A percentile compares a stretch with the other conserved stretches of the same genome.
Conservation (phyloP, 2,888 invertebrate genomes). For the Adela reaumurella region DNA sequence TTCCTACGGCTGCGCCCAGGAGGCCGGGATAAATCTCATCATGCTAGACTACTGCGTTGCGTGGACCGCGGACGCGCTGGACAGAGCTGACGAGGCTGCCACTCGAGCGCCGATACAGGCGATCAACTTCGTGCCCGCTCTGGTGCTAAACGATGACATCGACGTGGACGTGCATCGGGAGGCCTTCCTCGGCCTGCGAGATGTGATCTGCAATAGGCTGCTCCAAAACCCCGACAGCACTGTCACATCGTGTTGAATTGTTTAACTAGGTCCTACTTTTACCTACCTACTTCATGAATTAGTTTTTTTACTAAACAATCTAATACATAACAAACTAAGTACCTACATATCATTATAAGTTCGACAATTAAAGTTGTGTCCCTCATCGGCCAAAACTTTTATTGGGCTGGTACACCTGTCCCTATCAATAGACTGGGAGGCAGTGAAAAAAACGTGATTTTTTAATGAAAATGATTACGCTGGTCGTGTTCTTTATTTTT, state of each 20-base stretch:
- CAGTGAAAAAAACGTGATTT: too few species aligned
- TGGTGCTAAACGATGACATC: conserved; percentile 27
- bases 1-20: conserved; percentile 27
- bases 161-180: conserved; percentile 17
- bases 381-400: too few species aligned
- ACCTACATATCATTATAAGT: too few species aligned
- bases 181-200: conserved; percentile 10
- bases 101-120: conserved; percentile 20
- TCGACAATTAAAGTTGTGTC: too few species aligned
- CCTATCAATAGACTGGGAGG: too few species aligned
- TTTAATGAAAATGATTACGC: too few species aligned
- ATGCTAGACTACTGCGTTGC: conserved; percentile 29
- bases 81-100: conserved; percentile 22
- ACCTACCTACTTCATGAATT: too few species aligned
- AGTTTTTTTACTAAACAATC: too few species aligned
- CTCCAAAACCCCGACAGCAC: neutral
- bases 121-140: conserved; percentile 30
- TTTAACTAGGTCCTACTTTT: too few species aligned
- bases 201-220: neutral
- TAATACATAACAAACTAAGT: too few species aligned
- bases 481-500: too few species aligned
- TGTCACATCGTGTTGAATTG: neutral
- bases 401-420: too few species aligned
- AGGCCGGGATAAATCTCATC: conserved; percentile 24
- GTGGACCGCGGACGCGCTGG: conserved; percentile 24